Base-by-base conservation (phyloP, 2,797 vertebrate species). In the Pempheris klunzingeri region DNA sequence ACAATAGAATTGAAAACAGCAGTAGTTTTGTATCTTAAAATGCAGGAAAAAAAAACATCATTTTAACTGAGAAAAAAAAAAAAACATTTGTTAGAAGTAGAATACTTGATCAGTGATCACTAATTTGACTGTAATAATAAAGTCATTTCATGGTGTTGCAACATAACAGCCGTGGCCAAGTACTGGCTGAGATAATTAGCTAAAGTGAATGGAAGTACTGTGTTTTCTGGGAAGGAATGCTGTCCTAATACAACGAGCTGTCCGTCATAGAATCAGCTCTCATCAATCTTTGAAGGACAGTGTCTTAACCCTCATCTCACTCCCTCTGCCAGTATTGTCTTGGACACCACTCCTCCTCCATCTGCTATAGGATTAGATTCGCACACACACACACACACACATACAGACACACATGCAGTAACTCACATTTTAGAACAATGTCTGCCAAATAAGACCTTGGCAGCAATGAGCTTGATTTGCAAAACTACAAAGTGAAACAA, bases 351-450 rank as follows among this genome's bases (percentile, higher is more conserved):
- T 90, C 75, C 85, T 89, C 69, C 77, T 91, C 92, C 93, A 94
- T 94, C 93, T 94, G 92, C 86, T 92, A 57, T 66, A 85, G 74
- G 84, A 91, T 90, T 89, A 89, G 82, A 87, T 82, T 83, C 53
- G 64, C 30, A 18, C 30, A 10, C 34, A 12, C 7, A 5, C 36
- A 6, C 7, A 1, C 26, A 36, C 28, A 46, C 50, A 18, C 46
- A 26, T 62, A 64, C 69, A 36, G 49, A 47, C 41, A 44, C 43
- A n/a, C 22, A 55, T 6, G 34, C 14, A 53, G 49, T 57, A 22
- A 44, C 59, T 41, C 47, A 39, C 63, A 22, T 63, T 82, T 82
- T 34, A 65, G 53, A 70, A 77, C 11, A 49, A 47, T 50, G 8
- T 60, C n/a, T 69, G 84, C 68, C 83, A 87, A 83, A 68, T 60